Evolutionary conservation across 1,140 invertebrate genomes (phyloP), one percentile per base, ranked within the genome.

Genomic region (Trissolcus basalis): DNA sequence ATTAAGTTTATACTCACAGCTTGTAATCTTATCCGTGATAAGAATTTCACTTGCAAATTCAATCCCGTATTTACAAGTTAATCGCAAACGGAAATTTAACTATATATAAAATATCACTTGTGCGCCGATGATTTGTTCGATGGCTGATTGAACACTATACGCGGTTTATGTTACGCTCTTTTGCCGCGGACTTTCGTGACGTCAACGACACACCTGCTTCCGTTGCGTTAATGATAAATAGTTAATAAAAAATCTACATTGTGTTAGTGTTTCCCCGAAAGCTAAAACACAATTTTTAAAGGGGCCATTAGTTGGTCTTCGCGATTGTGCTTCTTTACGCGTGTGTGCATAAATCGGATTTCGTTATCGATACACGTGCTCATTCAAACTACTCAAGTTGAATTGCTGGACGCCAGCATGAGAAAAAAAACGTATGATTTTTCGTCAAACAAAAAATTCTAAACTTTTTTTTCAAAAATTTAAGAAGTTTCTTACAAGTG

Each of bases 311-410:
- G 45, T 47, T 47, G 1, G 33, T 58, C 11, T 43, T 45, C 19
- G 19, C 43, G 11, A 35, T 32, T 12, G 41, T 11, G 15, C 19
- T 27, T n/a, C 2, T 14, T 15, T 39, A 35, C 53, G 53, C 39
- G 58, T 60, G 49, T 32, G 45, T 13, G 58, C 58, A 60, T 49
- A 60, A 60, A 60, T 47, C 55, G 43, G 8, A 27, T 60, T 60
- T 35, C 12, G 11, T 13, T 32, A 45, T 15, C 7, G 4, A 45
- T 27, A 19, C n/a, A 36, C 58, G 58, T 60, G 15, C 47, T 60
- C 49, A 60, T 60, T 45, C 27, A 10, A 3, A 39, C 1, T 4
- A 1, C 9, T 39, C 1, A 39, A 27, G 19, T 6, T 27, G 19
- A 27, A 27, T 27, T 27, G 19, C 19, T 27, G 6, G 19, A 1